Evolutionary conservation across 2,797 vertebrate genomes (phyloP).

Genomic region (Dendrocincla fuliginosa): DNA sequence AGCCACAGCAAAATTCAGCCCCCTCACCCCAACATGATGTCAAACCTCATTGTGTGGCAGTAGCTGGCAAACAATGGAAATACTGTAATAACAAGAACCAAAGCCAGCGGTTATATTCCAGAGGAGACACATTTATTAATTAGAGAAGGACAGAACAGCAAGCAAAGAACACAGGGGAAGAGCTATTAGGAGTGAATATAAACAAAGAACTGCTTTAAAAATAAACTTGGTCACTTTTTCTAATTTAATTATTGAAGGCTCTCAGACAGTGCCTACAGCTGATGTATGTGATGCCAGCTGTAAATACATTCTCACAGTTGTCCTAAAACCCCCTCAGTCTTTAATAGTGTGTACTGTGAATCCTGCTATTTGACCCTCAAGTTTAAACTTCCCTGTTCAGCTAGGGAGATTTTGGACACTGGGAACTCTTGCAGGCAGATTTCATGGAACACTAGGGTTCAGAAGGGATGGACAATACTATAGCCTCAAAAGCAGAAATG

Average conservation of each 20-base stretch:
- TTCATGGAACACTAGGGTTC: not conserved
- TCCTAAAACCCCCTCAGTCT: not conserved
- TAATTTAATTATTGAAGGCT: not conserved
- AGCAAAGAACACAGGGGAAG: not conserved
- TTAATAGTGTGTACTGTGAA: not conserved
- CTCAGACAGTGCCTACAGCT: not conserved
- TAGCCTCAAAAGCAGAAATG: not conserved
- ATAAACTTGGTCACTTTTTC: not conserved
- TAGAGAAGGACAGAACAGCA: not conserved
- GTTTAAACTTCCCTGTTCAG: not conserved
- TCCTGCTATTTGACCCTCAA: not conserved
- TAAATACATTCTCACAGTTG: not conserved
- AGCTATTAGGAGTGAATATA: not conserved
- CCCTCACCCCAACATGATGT: not conserved
- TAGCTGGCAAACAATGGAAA: not conserved
- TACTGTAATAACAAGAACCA: not conserved
- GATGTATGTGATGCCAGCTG: not conserved
- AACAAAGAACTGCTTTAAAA: not conserved
- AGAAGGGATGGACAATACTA: not conserved
- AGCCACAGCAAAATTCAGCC: not conserved
- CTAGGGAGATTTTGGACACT: not conserved
- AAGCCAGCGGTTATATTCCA: not conserved
- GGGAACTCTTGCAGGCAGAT: not conserved
- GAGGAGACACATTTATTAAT: not conserved
- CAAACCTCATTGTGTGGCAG: not conserved